Conservation (phyloP, 2,888 invertebrate genomes). For the Cyaniris semiargus region DNA sequence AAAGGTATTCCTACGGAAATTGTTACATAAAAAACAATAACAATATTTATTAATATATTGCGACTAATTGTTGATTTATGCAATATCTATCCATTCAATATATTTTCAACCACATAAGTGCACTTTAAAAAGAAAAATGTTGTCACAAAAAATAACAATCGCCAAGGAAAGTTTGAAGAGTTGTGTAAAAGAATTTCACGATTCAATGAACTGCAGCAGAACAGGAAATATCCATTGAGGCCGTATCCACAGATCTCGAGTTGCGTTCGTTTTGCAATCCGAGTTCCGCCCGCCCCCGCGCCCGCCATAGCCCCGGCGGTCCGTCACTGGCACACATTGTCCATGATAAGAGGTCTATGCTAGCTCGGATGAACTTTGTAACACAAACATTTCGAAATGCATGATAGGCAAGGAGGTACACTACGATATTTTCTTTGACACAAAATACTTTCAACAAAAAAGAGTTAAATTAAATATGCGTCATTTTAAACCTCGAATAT, state of each 20-base stretch:
- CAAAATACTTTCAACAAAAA: no score
- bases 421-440: background rate
- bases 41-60: no score
- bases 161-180: background rate
- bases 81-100: background rate
- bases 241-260: conserved; percentile 7
- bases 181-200: conserved; percentile 20
- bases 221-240: conserved; percentile 28
- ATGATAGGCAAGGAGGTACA: background rate
- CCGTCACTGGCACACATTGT: conserved; percentile 20
- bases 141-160: background rate
- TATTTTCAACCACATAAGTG: background rate
- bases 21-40: no score
- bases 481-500: no score
- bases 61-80: background rate
- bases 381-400: background rate
- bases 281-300: background rate
- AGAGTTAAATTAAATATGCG: no score
- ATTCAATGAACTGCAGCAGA: conserved; percentile 18
- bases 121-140: background rate
- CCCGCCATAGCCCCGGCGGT: background rate
- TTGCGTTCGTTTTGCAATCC: conserved; percentile 25
- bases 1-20: no score
- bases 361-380: background rate
- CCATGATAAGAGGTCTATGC: conserved; percentile 17